Percentiles rank a stretch among this genome's conserved stretches.
These are phyloP conservation scores for Oceanites oceanicus DNA, from an alignment of 2,113 vertebrate species.

Conservation along the genomic window DNA sequence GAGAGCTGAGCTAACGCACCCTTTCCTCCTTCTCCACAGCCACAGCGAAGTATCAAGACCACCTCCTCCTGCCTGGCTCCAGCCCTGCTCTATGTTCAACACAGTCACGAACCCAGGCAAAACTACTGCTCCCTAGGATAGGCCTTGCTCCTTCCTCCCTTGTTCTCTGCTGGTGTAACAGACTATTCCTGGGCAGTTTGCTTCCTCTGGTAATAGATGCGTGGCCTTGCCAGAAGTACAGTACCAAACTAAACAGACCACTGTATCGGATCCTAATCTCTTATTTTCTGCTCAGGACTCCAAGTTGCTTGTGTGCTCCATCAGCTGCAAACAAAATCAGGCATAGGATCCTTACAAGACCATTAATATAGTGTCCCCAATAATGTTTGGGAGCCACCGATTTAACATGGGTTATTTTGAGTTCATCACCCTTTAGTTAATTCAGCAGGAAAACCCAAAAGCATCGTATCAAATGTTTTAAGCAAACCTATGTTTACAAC, in stretches of 20 bases:
- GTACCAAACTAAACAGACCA: background rate
- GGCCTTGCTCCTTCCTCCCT: background rate
- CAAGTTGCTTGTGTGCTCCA: background rate
- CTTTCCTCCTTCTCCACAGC: background rate
- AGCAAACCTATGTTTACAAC: background rate
- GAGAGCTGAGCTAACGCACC: background rate
- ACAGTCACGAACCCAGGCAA: background rate
- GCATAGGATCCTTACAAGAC: rapidly evolving
- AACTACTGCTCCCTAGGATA: background rate
- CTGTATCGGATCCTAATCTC: rapidly evolving
- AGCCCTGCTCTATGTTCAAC: background rate
- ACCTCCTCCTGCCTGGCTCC: background rate
- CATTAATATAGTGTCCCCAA: rapidly evolving
- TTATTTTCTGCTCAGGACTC: background rate
- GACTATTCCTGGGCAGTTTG: background rate
- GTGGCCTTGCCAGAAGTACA: background rate
- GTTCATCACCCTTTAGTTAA: background rate
- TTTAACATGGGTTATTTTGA: background rate
- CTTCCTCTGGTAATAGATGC: background rate
- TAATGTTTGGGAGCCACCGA: background rate
- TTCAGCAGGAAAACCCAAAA: background rate
- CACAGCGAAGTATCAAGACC: background rate
- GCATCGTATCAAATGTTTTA: background rate
- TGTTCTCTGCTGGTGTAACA: background rate
- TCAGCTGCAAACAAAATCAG: background rate